Percentiles rank a stretch among this genome's conserved stretches.
These are phyloP conservation scores for Galendromus occidentalis DNA, from an alignment of 1,140 invertebrate species.

Conservation along the genomic window DNA sequence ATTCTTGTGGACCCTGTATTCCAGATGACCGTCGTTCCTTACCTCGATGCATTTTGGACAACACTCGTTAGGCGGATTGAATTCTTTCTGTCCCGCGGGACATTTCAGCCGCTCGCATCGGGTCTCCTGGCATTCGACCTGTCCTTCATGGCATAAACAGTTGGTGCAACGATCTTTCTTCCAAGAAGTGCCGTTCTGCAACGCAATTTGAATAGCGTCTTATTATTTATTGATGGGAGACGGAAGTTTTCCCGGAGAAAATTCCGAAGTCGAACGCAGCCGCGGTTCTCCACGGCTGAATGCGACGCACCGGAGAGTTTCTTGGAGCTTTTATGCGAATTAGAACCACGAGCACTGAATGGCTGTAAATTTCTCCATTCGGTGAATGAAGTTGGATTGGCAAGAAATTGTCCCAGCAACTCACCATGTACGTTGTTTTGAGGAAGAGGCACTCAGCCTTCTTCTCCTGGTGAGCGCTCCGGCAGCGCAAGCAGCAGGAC, in stretches of 20 bases:
- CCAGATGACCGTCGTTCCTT: constrained; percentile 24
- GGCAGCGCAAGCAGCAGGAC: constrained; percentile 48
- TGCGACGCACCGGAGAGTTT: no score
- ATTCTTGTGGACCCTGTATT: no score
- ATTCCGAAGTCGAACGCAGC: no score
- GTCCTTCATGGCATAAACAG: constrained; percentile 55
- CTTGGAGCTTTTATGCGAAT: no score
- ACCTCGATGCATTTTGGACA: constrained; percentile 66
- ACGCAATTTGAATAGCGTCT: not conserved
- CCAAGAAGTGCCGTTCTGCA: constrained; percentile 58
- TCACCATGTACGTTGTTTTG: constrained; percentile 24
- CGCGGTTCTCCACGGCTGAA: no score
- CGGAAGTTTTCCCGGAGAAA: no score
- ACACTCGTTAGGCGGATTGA: constrained; percentile 51
- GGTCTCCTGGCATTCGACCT: constrained; percentile 51
- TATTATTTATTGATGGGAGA: no score
- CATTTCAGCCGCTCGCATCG: constrained; percentile 43
- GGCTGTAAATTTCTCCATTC: no score
- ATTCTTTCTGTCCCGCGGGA: constrained; percentile 45
- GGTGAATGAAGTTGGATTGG: no score
- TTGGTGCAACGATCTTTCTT: constrained; percentile 61
- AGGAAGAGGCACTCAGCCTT: constrained; percentile 22
- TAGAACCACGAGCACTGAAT: no score
- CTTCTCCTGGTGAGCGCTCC: constrained; percentile 17
- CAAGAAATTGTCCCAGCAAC: no score